A percentile compares a stretch with the other conserved stretches of the same genome.
These are phyloP conservation scores for Lytechinus variegatus DNA, from an alignment of 35 echinoderm and acorn worm species.

Conservation along the genomic window DNA sequence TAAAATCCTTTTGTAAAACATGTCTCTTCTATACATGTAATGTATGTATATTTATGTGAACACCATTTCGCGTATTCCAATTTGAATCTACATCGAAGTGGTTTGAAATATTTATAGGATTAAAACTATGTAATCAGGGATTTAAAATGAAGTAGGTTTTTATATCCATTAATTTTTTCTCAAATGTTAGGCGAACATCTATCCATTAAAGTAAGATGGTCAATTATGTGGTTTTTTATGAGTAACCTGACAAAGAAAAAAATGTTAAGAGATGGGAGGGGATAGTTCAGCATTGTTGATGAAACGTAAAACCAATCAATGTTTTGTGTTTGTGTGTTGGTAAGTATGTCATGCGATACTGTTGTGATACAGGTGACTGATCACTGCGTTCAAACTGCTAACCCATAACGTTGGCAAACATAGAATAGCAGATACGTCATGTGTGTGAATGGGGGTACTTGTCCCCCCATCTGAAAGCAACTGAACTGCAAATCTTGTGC, in stretches of 20 bases:
- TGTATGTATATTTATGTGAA: neutral
- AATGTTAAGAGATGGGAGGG: neutral
- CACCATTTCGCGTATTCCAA: neutral
- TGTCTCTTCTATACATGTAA: neutral
- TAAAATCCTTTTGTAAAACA: neutral
- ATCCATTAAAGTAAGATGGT: neutral
- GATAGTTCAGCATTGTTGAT: neutral
- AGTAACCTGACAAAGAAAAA: neutral
- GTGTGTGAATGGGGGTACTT: neutral
- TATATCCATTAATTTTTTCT: neutral
- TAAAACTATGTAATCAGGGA: neutral
- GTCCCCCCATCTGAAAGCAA: neutral
- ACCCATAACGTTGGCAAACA: conserved; percentile 1
- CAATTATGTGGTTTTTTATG: neutral
- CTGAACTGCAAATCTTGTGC: neutral
- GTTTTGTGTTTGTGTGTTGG: conserved; percentile 10
- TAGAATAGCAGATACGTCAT: neutral
- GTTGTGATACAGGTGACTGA: neutral
- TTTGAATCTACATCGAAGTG: neutral
- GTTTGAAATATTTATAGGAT: neutral
- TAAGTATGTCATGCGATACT: neutral
- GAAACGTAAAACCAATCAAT: neutral
- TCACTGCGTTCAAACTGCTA: conserved; percentile 9
- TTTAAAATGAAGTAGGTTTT: neutral
- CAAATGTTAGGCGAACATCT: neutral